Evolutionary conservation across 2,888 invertebrate genomes (phyloP).

Genomic region (Coleophora deauratella): DNA sequence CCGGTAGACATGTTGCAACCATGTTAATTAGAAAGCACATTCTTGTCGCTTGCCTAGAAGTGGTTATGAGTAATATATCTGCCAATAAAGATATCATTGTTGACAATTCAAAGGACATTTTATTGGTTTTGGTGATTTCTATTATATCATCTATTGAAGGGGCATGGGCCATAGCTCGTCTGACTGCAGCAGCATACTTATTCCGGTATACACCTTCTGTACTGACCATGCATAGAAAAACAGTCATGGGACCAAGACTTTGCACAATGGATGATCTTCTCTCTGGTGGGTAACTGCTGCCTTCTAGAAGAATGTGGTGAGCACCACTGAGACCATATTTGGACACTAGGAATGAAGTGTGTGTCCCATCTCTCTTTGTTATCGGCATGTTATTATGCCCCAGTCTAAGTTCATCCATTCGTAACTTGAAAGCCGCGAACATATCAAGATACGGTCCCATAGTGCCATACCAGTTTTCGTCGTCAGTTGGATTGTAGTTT

Average conservation of each 20-base stretch:
- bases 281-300: constrained; percentile 20
- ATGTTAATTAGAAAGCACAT: constrained; percentile 21
- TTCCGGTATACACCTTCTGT: constrained; percentile 17
- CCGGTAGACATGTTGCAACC: constrained; percentile 3
- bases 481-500: background rate
- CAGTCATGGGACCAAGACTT: constrained; percentile 24
- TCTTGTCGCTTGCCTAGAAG: constrained; percentile 20
- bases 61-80: constrained; percentile 19
- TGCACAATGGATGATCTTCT: constrained; percentile 18
- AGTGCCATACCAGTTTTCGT: constrained; percentile 1
- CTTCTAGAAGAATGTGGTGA: constrained; percentile 22
- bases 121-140: constrained; percentile 4
- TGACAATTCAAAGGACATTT: constrained; percentile 15
- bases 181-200: constrained; percentile 21
- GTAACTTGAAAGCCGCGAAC: constrained; percentile 12
- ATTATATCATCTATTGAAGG: constrained; percentile 21
- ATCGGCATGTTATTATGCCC: constrained; percentile 20
- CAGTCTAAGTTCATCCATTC: constrained; percentile 14
- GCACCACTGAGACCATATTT: constrained; percentile 23
- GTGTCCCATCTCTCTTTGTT: constrained; percentile 12
- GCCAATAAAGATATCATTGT: constrained; percentile 15
- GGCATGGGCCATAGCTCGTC: constrained; percentile 20
- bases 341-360: constrained; percentile 18
- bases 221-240: constrained; percentile 18
- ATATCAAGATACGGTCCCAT: constrained; percentile 11